Evolutionary conservation across 1,140 invertebrate genomes (phyloP).

Genomic region (Nautilus pompilius): DNA sequence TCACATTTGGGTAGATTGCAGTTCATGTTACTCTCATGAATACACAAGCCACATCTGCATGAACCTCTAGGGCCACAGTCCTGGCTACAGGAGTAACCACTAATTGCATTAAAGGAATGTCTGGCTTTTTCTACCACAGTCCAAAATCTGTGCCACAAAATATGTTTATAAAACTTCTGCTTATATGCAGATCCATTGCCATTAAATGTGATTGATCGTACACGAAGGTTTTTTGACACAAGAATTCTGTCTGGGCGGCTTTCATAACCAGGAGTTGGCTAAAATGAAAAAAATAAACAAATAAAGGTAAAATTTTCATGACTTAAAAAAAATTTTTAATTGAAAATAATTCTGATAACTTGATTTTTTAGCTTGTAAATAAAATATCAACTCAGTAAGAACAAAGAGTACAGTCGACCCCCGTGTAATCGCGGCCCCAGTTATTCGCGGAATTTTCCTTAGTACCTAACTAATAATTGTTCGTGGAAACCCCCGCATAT

Average conservation of each 20-base stretch:
- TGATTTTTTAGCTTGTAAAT: too few relatives aligned
- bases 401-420: too few relatives aligned
- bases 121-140: slow-evolving; percentile 22
- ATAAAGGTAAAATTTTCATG: not conserved
- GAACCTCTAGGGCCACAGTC: slow-evolving; percentile 43
- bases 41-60: slow-evolving; percentile 42
- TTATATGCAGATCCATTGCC: slow-evolving; percentile 32
- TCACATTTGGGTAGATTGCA: slow-evolving; percentile 35
- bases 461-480: too few relatives aligned
- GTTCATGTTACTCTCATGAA: slow-evolving; percentile 23
- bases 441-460: too few relatives aligned
- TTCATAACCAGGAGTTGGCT: slow-evolving; percentile 38
- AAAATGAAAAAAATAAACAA: slow-evolving; percentile 12
- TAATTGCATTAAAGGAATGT: slow-evolving; percentile 17
- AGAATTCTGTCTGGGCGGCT: slow-evolving; percentile 43
- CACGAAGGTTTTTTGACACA: slow-evolving; percentile 13
- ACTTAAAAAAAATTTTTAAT: not conserved
- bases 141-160: slow-evolving; percentile 21
- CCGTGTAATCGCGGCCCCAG: too few relatives aligned
- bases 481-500: too few relatives aligned
- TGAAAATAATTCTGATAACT: too few relatives aligned
- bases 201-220: slow-evolving; percentile 6
- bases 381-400: too few relatives aligned
- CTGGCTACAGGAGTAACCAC: slow-evolving; percentile 34
- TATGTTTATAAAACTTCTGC: slow-evolving; percentile 14